These are phyloP conservation scores for Mustela lutreola DNA, from an alignment of 2,113 vertebrate genomes.

Conservation along the genomic window DNA sequence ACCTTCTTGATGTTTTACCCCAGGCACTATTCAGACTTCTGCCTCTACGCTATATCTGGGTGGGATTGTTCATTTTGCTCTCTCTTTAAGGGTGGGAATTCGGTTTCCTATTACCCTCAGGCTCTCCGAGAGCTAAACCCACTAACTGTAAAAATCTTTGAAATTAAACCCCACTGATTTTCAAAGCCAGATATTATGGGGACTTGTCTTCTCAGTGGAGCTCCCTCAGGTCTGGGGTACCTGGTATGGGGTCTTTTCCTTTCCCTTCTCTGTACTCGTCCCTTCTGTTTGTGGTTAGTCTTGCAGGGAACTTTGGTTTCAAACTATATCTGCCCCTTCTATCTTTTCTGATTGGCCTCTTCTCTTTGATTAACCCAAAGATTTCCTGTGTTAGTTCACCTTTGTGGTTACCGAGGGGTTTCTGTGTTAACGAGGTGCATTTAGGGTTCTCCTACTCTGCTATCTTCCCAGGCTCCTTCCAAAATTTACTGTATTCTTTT, in stretches of 20 bases:
- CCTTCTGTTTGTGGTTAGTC: neutral
- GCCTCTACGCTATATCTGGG: neutral
- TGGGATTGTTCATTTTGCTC: neutral
- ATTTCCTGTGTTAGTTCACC: neutral
- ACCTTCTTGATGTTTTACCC: neutral
- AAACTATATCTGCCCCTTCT: neutral
- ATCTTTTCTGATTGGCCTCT: neutral
- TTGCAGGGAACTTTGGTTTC: neutral
- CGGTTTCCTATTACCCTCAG: neutral
- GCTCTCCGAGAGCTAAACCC: neutral
- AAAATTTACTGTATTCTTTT: conserved; percentile 14
- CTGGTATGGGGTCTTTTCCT: neutral
- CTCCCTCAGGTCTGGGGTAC: neutral
- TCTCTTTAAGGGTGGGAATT: neutral
- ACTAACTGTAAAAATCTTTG: neutral
- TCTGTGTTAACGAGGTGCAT: neutral
- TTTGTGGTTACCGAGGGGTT: neutral
- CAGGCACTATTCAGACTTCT: neutral
- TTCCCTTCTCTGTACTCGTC: neutral
- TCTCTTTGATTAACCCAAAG: neutral
- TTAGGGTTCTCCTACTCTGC: neutral
- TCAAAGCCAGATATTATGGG: neutral
- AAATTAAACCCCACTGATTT: neutral
- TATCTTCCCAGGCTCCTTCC: neutral
- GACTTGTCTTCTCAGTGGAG: neutral